These are phyloP conservation scores for Brachionus asplanchnoidis DNA, from an alignment of 1,140 invertebrate genomes.

Conservation along the genomic window DNA sequence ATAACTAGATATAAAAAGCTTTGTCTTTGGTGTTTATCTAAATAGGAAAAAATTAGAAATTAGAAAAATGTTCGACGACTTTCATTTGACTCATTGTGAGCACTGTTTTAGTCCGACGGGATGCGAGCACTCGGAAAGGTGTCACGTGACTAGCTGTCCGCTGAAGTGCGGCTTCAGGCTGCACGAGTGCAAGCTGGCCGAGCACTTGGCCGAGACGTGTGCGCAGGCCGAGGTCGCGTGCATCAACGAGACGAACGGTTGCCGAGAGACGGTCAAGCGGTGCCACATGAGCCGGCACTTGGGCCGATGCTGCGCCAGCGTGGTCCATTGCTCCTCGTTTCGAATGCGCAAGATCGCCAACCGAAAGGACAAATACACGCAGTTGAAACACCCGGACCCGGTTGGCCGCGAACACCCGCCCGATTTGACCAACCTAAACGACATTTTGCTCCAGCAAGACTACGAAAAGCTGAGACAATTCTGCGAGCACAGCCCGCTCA, in stretches of 20 bases:
- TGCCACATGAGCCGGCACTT: background rate
- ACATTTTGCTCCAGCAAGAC: background rate
- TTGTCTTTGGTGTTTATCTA: too few relatives aligned
- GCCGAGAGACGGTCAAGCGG: background rate
- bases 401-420: too few relatives aligned
- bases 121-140: background rate
- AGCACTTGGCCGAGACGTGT: slow-evolving; percentile 4
- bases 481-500: background rate
- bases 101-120: background rate
- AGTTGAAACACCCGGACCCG: too few relatives aligned
- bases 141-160: background rate
- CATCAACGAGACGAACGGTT: background rate
- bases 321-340: slow-evolving; percentile 10
- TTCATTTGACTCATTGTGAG: background rate
- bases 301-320: background rate
- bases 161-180: background rate
- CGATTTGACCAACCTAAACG: background rate
- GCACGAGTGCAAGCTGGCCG: slow-evolving; percentile 10
- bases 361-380: background rate
- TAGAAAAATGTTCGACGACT: background rate
- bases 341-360: background rate
- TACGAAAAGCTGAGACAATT: background rate
- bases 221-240: background rate
- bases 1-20: background rate
- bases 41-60: too few relatives aligned